Base-by-base conservation (phyloP, 2,888 invertebrate species). In the Ligdia adustata region DNA sequence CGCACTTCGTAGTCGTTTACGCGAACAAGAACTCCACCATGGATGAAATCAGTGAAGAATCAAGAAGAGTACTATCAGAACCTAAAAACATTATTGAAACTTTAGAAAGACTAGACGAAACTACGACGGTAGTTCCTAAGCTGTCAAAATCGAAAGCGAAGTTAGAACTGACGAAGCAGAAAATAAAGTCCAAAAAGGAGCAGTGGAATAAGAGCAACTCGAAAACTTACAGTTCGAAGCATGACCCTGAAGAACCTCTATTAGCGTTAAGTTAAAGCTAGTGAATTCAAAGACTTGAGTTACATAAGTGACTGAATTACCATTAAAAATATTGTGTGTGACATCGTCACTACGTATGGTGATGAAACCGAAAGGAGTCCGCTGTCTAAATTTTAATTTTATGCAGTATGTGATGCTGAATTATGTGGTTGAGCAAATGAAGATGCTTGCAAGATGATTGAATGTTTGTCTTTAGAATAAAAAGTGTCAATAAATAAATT, bases 71-170 rank as follows among this genome's bases (percentile, higher is more conserved):
- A 3, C 57, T 84, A 60, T 91, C 80, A 2, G 89, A 91, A 59
- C 95, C 95, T n/a, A 95, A 95, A 67, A 96, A 96, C 72, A 96
- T 96, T 41, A 94, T 96, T 56, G 96, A 96, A 75, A 95, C 95
- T 40, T 79, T 96, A 57, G 93, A 94, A 60, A 89, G 95, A 73
- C 80, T 96, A 4, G 96, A 96, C 66, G 85, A 92, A 43, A 72
- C 79, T 32, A 86, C 91, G 42, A 89, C 84, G 47, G 70, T 73
- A 31, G 40, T 26, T 7, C 83, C 79, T 43, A 92, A 73, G 65
- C 62, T 91, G 55, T 93, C 93, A 52, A 93, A 93, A 72, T 82
- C 91, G 29, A 95, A 95, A 77, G 85, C 91, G 45, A 95, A 95
- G 75, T 79, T 95, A 41, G 91, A 91, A 43, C 85, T 88, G 49